Base-by-base conservation (phyloP, 2,888 invertebrate species). In the Drosophila quinaria region DNA sequence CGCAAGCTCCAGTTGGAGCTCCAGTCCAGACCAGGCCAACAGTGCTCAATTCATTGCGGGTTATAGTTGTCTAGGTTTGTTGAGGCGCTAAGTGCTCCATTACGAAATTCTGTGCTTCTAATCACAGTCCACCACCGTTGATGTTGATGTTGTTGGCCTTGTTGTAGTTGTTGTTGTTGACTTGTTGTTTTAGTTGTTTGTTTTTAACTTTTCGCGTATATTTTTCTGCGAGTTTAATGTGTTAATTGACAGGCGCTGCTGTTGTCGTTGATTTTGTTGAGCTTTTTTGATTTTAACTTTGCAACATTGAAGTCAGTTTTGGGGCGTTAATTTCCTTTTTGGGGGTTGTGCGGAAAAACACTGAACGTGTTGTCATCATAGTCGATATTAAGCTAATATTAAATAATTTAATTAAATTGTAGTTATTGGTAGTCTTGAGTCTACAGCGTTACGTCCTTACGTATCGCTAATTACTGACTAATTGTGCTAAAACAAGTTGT, bases 41-140 rank as follows among this genome's bases (percentile, higher is more conserved):
- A 13, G 13, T 19, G 46, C 35, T 42, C 33, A 13, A 42, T 33
- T 29, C 8, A 42, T 8, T 61, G 47, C 37, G 59, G 9, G 8
- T 8, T 29, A 8, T 8, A 5, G 33, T 49, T 41, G 60, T 60
- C 54, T 67, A 46, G 58, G 35, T 66, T 63, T 60, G 41, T 54
- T 72, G 29, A 55, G 70, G 76, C 90, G 74, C 76, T 87, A 87
- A 87, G 87, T 87, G 87, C 90, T 79, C 77, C 62, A 90, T 87
- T 88, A 83, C 87, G 87, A 87, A 87, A 87, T 86, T 88, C 90
- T 88, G 81, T 87, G 87, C 83, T 87, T 88, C 90, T 88, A 87
- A 89, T 89, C 82, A 65, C 50, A 49, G 54, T 63, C 58, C 78
- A 65, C 58, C 78, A 65, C 74, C 42, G 67, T 56, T 63, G 73